Conservation (phyloP, 2,113 vertebrate genomes). For the Cynopterus brachyotis region DNA sequence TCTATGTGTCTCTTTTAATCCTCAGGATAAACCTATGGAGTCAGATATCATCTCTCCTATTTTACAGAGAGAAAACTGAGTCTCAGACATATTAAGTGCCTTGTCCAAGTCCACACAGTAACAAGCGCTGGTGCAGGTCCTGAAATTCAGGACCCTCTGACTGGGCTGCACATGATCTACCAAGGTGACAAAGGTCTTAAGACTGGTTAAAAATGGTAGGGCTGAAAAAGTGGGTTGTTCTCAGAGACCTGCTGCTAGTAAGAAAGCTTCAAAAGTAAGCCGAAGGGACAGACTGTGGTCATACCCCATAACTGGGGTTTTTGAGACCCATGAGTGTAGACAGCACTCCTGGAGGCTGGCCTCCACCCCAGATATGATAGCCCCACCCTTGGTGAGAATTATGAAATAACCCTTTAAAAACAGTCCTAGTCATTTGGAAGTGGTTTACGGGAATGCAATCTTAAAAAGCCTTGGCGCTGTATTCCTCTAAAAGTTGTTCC, state of each 20-base stretch:
- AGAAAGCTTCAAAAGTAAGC: constrained; percentile 23
- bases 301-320: not conserved
- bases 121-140: not conserved
- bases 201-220: not conserved
- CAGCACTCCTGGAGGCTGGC: not conserved
- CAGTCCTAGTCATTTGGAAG: not conserved
- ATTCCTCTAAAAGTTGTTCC: constrained; percentile 3
- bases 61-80: constrained; percentile 29
- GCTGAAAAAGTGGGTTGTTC: not conserved
- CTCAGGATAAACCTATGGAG: not conserved
- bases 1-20: not conserved
- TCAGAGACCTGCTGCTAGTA: not conserved
- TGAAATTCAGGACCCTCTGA: not conserved
- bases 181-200: not conserved
- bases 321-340: not conserved
- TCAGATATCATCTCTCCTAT: constrained; percentile 7
- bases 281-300: not conserved
- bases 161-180: not conserved
- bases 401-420: constrained; percentile 33
- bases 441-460: not conserved
- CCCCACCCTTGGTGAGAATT: not conserved
- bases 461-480: not conserved
- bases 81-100: not conserved
- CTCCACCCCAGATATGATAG: not conserved
- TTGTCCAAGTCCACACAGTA: not conserved